Percentiles rank a stretch among this genome's conserved stretches.
Evolutionary conservation across 2,113 vertebrate genomes (phyloP).

Genomic region (Spea bombifrons): DNA sequence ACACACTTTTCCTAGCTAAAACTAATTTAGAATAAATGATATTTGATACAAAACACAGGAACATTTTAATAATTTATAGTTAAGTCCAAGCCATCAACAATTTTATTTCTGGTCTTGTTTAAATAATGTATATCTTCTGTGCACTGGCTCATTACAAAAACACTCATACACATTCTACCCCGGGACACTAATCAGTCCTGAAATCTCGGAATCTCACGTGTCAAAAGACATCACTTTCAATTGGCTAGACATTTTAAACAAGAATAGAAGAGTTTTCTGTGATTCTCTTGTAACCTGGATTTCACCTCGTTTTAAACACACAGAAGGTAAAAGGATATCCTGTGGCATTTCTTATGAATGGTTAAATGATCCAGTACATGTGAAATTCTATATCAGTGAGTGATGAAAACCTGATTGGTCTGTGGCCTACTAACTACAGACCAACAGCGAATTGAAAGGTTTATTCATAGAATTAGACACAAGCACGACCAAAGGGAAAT

Average conservation of each 20-base stretch:
- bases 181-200: background rate
- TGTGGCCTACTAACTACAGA: constrained; percentile 46
- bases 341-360: constrained; percentile 62
- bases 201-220: constrained; percentile 52
- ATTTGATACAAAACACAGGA: too few species aligned
- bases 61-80: too few species aligned
- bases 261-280: constrained; percentile 50
- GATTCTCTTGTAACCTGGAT: constrained; percentile 58
- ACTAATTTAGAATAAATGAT: too few species aligned
- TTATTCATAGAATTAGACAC: constrained; percentile 50
- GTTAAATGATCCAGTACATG: constrained; percentile 64
- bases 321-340: constrained; percentile 52
- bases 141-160: fast-evolving
- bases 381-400: constrained; percentile 62
- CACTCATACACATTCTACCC: background rate
- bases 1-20: too few species aligned
- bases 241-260: constrained; percentile 51
- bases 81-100: too few species aligned
- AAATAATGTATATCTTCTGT: fast-evolving
- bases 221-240: constrained; percentile 57
- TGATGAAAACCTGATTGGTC: constrained; percentile 68
- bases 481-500: constrained; percentile 48
- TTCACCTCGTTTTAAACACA: constrained; percentile 56
- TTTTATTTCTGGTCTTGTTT: too few species aligned
- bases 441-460: constrained; percentile 31